Percentiles rank a stretch among this genome's conserved stretches.
Conservation (phyloP, 2,797 vertebrate species). For the Sebastes goodei region DNA sequence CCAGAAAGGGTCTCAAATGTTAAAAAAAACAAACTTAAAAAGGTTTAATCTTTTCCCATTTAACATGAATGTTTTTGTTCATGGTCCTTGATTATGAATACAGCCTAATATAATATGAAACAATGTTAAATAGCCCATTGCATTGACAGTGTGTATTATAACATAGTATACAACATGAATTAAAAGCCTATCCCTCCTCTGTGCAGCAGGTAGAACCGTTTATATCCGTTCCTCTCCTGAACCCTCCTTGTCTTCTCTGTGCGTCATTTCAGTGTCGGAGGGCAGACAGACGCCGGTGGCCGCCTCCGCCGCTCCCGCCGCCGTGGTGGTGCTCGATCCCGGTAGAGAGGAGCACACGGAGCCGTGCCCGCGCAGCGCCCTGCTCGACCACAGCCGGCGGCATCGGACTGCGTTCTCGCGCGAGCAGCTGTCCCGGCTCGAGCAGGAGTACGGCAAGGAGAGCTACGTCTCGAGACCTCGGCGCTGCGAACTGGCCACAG, state of each 20-base stretch:
- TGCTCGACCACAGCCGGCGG: slow-evolving; percentile 78
- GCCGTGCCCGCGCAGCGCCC: slow-evolving; percentile 61
- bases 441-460: slow-evolving; percentile 84
- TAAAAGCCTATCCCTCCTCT: not conserved
- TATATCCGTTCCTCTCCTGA: not conserved
- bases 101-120: not conserved
- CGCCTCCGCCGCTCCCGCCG: slow-evolving; percentile 33
- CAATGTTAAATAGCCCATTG: not conserved
- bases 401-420: slow-evolving; percentile 85
- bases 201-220: not conserved
- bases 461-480: slow-evolving; percentile 80
- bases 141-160: too few relatives aligned
- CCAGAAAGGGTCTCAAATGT: too few relatives aligned
- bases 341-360: slow-evolving; percentile 61
- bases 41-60: too few relatives aligned
- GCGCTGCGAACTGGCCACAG: slow-evolving; percentile 77
- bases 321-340: slow-evolving; percentile 43
- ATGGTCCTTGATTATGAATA: too few relatives aligned
- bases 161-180: too few relatives aligned
- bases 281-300: slow-evolving; percentile 68
- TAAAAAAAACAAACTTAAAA: too few relatives aligned
- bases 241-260: not conserved
- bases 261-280: slow-evolving; percentile 67
- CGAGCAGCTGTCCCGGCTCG: slow-evolving; percentile 81
- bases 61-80: too few relatives aligned